A percentile compares a stretch with the other conserved stretches of the same genome.
These are phyloP conservation scores for Cygnus olor DNA, from an alignment of 2,797 vertebrate species.

Conservation along the genomic window DNA sequence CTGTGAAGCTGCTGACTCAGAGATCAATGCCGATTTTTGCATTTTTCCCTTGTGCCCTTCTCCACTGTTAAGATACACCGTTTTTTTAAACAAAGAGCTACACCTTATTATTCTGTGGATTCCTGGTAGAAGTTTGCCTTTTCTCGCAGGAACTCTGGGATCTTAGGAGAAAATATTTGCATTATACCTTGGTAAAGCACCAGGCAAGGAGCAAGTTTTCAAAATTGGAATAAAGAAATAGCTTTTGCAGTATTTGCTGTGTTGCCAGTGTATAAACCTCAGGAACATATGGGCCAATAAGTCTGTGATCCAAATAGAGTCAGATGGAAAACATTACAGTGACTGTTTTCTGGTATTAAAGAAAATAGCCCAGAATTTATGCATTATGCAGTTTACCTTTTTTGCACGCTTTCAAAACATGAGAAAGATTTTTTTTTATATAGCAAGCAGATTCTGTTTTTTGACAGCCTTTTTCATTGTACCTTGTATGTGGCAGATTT, in stretches of 20 bases:
- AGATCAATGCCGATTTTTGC: neutral
- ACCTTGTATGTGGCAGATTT: neutral
- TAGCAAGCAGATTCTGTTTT: neutral
- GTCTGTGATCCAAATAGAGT: neutral
- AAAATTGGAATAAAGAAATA: neutral
- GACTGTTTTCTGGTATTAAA: neutral
- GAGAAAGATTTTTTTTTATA: neutral
- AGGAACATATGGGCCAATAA: neutral
- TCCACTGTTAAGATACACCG: neutral
- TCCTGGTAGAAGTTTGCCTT: neutral
- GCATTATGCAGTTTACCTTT: neutral
- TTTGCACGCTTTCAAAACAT: neutral
- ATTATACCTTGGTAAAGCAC: neutral
- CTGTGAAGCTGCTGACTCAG: neutral
- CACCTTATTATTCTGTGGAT: neutral
- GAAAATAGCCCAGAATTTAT: neutral
- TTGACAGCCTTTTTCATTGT: neutral
- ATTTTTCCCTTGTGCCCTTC: neutral
- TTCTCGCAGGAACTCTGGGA: neutral
- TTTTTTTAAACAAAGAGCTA: neutral
- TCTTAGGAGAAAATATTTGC: neutral
- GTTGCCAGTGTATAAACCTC: neutral
- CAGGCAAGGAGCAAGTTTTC: neutral
- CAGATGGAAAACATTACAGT: conserved; percentile 20
- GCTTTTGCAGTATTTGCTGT: neutral